Base-by-base conservation (phyloP, 1,140 invertebrate species). In the Drosophila kurseongensis region DNA sequence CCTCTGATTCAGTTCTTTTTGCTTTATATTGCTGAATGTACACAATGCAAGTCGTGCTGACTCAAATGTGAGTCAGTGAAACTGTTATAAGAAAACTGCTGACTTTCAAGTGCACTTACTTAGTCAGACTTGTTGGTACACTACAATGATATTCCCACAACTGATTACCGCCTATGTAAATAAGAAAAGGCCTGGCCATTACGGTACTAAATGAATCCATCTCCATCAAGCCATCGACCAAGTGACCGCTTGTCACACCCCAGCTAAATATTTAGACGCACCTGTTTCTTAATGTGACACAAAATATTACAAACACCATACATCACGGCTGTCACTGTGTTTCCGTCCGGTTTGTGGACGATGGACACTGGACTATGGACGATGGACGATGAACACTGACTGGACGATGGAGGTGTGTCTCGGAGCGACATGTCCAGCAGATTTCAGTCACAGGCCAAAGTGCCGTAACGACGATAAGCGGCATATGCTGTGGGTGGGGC, bases 291-390 rank as follows among this genome's bases (percentile, higher is more conserved):
- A 82, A 81, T 85, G 78, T 85, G 82, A 86, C 82, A 85, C 58
- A 75, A 85, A 85, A 88, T 86, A 85, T 85, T 86, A 82, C 78
- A 82, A 69, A 81, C 69, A 68, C 75, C 82, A 85, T 85, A 88
- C 83, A 85, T 85, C 82, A 85, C 48, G 75, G 36, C 78, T 85
- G 78, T 85, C 82, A 88, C 56, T 38, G 48, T 38, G 48, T 27
- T 66, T 65, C 44, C 18, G 62, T 47, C 18, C 38, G 18, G 47
- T 35, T 27, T 47, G 9, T 29, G 45, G 35, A 23, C 23, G 16
- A 13, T 44, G 14, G 29, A 29, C 29, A 18, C 10, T 29, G 40
- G 18, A 47, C 27, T 1, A 0, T 23, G 16, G 18, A 45, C 44
- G 42, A 18, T 9, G 36, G 36, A 38, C 29, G 7, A 8, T 32